These are phyloP conservation scores for Drosophila mayaguana DNA, from an alignment of 2,888 invertebrate genomes.

Conservation along the genomic window DNA sequence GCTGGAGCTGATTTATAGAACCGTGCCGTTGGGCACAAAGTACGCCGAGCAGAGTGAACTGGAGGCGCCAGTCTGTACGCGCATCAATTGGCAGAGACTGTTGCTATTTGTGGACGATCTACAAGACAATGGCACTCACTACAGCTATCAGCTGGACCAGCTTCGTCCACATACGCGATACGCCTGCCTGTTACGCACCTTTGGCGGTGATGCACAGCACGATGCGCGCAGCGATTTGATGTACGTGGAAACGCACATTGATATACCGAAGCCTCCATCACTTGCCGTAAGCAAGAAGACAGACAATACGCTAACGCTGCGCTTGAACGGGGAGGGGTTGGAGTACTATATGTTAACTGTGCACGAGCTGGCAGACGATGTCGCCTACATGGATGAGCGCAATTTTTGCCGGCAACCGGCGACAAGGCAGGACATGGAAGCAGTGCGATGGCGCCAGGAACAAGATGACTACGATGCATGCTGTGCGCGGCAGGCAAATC, in stretches of 20 bases:
- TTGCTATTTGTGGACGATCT: constrained; percentile 72
- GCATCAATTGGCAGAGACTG: constrained; percentile 80
- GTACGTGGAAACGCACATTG: constrained; percentile 87
- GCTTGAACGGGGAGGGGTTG: constrained; percentile 85
- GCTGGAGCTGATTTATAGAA: constrained; percentile 77
- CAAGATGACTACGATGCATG: constrained; percentile 77
- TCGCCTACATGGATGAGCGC: constrained; percentile 85
- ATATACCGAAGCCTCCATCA: constrained; percentile 85
- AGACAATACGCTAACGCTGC: constrained; percentile 84
- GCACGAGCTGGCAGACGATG: constrained; percentile 81
- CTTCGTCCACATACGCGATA: constrained; percentile 90
- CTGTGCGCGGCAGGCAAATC: constrained; percentile 68
- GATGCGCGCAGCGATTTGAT: constrained; percentile 84
- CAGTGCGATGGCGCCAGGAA: constrained; percentile 22
- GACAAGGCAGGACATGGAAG: constrained; percentile 52
- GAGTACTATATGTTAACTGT: constrained; percentile 82
- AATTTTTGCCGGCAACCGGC: constrained; percentile 85
- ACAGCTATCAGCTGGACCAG: constrained; percentile 82
- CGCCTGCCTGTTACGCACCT: constrained; percentile 90
- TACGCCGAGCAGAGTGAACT: constrained; percentile 71
- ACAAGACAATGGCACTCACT: constrained; percentile 59
- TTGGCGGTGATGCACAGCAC: constrained; percentile 85
- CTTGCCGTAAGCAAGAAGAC: constrained; percentile 79
- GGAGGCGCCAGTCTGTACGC: constrained; percentile 75
- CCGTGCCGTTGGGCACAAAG: constrained; percentile 38